phyloP scores from a whole-genome alignment of 2,888 invertebrate genomes.

The Zele albiditarsus region DNA sequence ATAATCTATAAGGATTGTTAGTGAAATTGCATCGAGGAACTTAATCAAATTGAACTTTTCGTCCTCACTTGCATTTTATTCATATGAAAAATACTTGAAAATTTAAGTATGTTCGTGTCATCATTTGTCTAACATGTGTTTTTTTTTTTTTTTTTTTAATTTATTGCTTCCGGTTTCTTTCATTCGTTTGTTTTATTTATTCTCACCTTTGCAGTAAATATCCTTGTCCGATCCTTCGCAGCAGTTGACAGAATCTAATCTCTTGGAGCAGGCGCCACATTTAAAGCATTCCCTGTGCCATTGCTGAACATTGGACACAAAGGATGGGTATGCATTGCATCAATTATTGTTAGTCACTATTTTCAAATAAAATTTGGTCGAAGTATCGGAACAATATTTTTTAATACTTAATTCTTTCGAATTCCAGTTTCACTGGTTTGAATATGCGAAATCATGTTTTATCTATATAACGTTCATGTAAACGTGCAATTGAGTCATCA shows the following conservation, averaged over 20 bases:
- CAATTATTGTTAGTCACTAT: conserved; percentile 47
- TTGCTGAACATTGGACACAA: conserved; percentile 78
- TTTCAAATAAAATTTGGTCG: conserved; percentile 11
- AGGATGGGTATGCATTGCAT: conserved; percentile 49
- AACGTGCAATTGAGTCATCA: not conserved
- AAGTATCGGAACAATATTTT: not conserved
- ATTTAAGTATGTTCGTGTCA: not conserved
- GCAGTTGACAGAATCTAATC: conserved; percentile 92
- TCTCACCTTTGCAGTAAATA: conserved; percentile 95
- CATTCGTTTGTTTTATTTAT: conserved; percentile 6
- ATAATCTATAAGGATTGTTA: too few relatives aligned
- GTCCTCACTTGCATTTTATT: not conserved
- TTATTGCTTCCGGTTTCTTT: not conserved
- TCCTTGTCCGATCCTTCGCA: conserved; percentile 96
- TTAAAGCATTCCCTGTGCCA: conserved; percentile 97
- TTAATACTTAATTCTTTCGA: too few relatives aligned
- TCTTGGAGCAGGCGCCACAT: conserved; percentile 89
- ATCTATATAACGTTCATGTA: not conserved
- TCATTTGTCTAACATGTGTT: not conserved
- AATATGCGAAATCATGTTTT: not conserved
- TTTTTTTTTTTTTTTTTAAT: not conserved
- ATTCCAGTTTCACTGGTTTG: not conserved
- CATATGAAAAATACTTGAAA: not conserved
- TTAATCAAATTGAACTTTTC: not conserved
- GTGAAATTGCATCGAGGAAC: too few relatives aligned